phyloP scores from a whole-genome alignment of 2,888 invertebrate species.

The Cosmorhoe ocellata region DNA sequence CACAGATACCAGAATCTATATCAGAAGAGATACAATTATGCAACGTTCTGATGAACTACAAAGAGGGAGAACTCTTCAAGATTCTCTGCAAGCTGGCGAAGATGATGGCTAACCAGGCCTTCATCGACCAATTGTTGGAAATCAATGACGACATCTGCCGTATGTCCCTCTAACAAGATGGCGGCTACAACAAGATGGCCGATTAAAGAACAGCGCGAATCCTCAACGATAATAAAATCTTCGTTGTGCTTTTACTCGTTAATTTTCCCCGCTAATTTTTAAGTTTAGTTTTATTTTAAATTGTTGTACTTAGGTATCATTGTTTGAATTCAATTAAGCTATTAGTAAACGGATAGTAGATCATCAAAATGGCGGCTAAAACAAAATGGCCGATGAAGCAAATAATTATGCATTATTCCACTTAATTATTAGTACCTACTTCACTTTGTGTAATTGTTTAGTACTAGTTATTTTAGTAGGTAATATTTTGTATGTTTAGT shows the following conservation, averaged over 20 bases:
- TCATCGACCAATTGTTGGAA: slow-evolving; percentile 88
- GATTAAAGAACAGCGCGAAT: slow-evolving; percentile 35
- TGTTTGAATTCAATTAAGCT: no score
- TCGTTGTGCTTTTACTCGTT: background rate
- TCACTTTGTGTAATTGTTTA: slow-evolving; percentile 18
- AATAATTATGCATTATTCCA: slow-evolving; percentile 17
- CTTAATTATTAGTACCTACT: slow-evolving; percentile 38
- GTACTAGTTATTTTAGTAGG: slow-evolving; percentile 2
- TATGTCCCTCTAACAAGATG: slow-evolving; percentile 84
- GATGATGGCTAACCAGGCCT: slow-evolving; percentile 87
- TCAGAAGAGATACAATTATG: slow-evolving; percentile 85
- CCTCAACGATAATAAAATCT: background rate
- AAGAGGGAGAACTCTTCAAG: slow-evolving; percentile 83
- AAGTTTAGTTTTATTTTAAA: background rate
- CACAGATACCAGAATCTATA: slow-evolving; percentile 84
- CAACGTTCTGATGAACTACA: slow-evolving; percentile 88
- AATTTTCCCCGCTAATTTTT: background rate
- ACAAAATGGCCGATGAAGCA: slow-evolving; percentile 9
- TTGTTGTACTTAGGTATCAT: no score
- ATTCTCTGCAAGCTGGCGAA: slow-evolving; percentile 85
- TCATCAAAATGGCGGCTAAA: background rate
- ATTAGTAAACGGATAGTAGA: slow-evolving; percentile 3
- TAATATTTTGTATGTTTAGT: slow-evolving; percentile 26
- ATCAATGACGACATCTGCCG: slow-evolving; percentile 92
- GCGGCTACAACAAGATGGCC: slow-evolving; percentile 49